Evolutionary conservation across 2,797 vertebrate genomes (phyloP).

Genomic region (Chelidonichthys spinosus): DNA sequence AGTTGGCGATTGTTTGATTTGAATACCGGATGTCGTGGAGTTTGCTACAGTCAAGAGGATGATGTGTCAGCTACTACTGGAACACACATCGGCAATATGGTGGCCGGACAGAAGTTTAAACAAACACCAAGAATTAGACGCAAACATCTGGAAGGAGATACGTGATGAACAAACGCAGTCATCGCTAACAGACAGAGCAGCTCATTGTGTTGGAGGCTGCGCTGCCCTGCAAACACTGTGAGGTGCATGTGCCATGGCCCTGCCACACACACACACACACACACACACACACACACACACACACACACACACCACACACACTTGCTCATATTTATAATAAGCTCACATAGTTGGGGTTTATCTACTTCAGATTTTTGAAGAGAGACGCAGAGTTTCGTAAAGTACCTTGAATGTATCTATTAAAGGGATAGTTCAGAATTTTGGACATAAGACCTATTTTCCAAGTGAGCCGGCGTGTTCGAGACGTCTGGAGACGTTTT

Average conservation of each 20-base stretch:
- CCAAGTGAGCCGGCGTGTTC: no score
- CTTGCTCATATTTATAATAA: conserved; percentile 34
- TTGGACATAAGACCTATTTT: no score
- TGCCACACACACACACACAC: conserved; percentile 57
- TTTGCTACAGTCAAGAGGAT: conserved; percentile 36
- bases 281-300: conserved; percentile 4
- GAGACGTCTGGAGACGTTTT: no score
- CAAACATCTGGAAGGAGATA: conserved; percentile 33
- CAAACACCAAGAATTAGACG: conserved; percentile 39
- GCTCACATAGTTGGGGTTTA: conserved; percentile 28
- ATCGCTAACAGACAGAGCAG: conserved; percentile 36
- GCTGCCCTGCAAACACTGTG: conserved; percentile 65
- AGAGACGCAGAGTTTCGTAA: conserved; percentile 2
- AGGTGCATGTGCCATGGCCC: conserved; percentile 69
- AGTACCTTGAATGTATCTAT: neutral
- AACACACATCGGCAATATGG: neutral
- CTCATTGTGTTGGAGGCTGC: conserved; percentile 46
- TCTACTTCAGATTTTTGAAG: conserved; percentile 40
- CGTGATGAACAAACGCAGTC: conserved; percentile 30
- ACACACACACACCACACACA: conserved; percentile 18
- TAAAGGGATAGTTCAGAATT: no score
- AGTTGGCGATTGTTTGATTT: conserved; percentile 31
- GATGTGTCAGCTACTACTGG: conserved; percentile 24
- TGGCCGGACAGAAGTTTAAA: conserved; percentile 6
- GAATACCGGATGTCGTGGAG: conserved; percentile 21